Percentiles rank a stretch among this genome's conserved stretches.
These are phyloP conservation scores for Actinemys pallida DNA, from an alignment of 2,113 vertebrate species.

Conservation along the genomic window DNA sequence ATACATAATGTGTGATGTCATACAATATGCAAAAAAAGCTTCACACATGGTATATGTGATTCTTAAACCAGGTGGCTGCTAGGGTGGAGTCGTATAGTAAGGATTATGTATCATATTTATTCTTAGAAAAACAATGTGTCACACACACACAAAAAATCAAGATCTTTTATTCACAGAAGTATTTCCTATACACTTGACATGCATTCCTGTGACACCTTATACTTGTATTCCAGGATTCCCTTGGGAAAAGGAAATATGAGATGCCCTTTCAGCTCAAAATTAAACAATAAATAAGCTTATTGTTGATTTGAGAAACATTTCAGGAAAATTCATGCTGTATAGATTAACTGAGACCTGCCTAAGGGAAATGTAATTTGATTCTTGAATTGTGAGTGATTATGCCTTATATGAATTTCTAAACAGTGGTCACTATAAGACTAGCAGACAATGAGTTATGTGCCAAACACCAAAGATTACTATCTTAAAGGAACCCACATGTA, in stretches of 20 bases:
- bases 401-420: background rate
- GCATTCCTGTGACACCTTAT: no score
- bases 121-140: background rate
- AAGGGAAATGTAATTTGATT: background rate
- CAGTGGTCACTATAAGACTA: background rate
- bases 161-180: background rate
- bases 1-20: background rate
- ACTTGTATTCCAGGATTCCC: no score
- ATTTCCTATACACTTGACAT: no score
- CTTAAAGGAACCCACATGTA: background rate
- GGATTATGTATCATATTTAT: background rate
- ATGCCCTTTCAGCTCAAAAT: no score
- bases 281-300: no score
- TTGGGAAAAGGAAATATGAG: no score
- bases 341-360: background rate
- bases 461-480: background rate
- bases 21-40: background rate
- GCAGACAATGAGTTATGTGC: background rate
- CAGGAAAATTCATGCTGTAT: no score
- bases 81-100: fast-evolving
- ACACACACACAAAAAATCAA: background rate
- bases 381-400: background rate
- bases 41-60: fast-evolving
- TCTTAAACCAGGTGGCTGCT: background rate
- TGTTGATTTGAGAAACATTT: no score